A percentile compares a stretch with the other conserved stretches of the same genome.
Evolutionary conservation across 2,797 vertebrate genomes (phyloP).

Genomic region (Gymnothorax javanicus): DNA sequence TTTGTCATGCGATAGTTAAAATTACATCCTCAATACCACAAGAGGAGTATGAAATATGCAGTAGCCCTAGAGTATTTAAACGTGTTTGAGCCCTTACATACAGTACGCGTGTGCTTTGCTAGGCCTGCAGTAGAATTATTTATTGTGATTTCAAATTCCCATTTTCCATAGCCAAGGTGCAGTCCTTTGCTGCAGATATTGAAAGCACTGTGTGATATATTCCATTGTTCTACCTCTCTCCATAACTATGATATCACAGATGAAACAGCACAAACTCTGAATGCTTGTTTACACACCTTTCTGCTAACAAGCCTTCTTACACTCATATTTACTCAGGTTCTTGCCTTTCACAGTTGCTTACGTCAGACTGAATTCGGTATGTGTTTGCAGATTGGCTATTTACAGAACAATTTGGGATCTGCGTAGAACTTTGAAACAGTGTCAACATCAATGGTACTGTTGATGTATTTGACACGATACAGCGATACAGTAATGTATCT

Average conservation of each 20-base stretch:
- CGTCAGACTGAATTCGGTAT: not conserved
- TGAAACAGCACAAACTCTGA: constrained; percentile 12
- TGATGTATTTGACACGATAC: not conserved
- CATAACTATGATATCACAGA: not conserved
- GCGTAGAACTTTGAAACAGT: not conserved
- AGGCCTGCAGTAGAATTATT: no score
- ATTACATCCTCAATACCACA: constrained; percentile 55
- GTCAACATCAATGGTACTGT: not conserved
- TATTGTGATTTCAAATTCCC: no score
- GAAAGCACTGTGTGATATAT: not conserved
- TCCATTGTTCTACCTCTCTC: not conserved
- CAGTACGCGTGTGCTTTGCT: no score
- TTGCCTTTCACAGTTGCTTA: not conserved
- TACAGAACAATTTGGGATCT: not conserved
- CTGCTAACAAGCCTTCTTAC: not conserved
- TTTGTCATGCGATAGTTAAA: constrained; percentile 31
- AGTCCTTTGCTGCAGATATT: not conserved
- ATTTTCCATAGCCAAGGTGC: not conserved
- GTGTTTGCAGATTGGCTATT: not conserved
- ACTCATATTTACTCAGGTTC: not conserved
- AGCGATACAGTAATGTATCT: not conserved
- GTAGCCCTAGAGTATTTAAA: not conserved
- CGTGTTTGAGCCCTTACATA: no score
- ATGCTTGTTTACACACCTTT: not conserved
- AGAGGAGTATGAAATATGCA: constrained; percentile 48